Evolutionary conservation across 2,888 invertebrate species (phyloP), one percentile per base, ranked within the genome.

Genomic region (Phalera bucephala): DNA sequence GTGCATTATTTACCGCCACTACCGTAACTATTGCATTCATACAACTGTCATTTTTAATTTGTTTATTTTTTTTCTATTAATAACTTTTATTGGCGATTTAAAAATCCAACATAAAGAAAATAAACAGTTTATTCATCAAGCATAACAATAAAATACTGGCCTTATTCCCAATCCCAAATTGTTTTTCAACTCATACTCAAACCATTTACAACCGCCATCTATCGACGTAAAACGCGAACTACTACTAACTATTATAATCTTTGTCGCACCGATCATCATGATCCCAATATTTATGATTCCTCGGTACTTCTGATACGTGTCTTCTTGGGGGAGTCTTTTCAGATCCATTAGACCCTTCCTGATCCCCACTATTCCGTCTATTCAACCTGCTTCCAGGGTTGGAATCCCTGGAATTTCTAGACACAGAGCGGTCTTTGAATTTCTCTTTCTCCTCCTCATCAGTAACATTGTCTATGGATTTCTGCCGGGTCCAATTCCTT

Each of bases 231-330:
- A 17, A 17, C 26, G n/a, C 17, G 10, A 23, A 40, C 1, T 13
- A 23, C 39, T 61, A 82, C 82, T 86, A 88, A 82, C 86, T 86
- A 38, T 80, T 81, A 14, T 89, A 89, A 41, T 89, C 89, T 27
- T 79, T 85, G 33, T 89, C 88, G 49, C 86, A 87, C 1, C 89
- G 54, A 10, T 89, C 89, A 23, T 89, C 89, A 13, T 89, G 89
- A 48, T 87, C 88, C 89, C 89, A 89, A 23, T 89, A 89, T 33
- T 87, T 88, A 1, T 81, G 72, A 45, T 77, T 86, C 26, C 88
- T 58, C 0, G 88, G 88, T 0, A 87, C 87, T 2, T 88, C 88
- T 0, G 78, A 72, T 0, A 83, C 87, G 14, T 85, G 85, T 15
- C 81, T 64, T 1, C 76, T 47, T 0, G 72, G 72, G 0, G 77